Evolutionary conservation across 2,888 invertebrate genomes (phyloP), one percentile per base, ranked within the genome.

Genomic region (Drosophila paranaensis): DNA sequence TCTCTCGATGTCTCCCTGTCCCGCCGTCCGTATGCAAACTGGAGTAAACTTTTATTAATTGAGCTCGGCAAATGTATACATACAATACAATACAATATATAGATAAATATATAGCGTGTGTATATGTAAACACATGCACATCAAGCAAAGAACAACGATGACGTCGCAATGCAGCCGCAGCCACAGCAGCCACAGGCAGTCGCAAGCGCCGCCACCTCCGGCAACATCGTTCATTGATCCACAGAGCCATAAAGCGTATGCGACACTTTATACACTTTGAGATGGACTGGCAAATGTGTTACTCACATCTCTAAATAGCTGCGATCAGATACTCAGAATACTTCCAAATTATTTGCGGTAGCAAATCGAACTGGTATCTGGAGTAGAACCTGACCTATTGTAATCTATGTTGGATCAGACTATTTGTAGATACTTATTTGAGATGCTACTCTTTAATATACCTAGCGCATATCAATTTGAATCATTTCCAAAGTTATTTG

Each of bases 31-130:
- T 64, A 68, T 78, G 78, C 73, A 78, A 82, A 81, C 79, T 79
- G 79, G 73, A 81, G 81, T 84, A 83, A 84, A 83, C 70, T 84
- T 71, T 84, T 79, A 84, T 84, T 84, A 82, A 82, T 84, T 84
- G 72, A 73, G 60, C 79, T 56, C 53, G 51, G 60, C 67, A 39
- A 69, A 51, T 50, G 60, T 48, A 43, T 54, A 55, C 57, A 62
- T 14, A 55, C 35, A 42, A 35, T 16, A 37, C 37, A 39, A 62
- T 33, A 50, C 20, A 20, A 20, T 20, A 20, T 20, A 20, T 20
- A 20, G 20, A 20, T 39, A 48, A 16, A 39, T 9, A 37, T 37
- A 35, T 35, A 57, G 14, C 20, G 43, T 13, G 13, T 20, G 53
- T 16, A 27, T 43, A 39, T n/a, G 14, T 40, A 9, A 11, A 43